Conservation (phyloP, 64 coral and sea anemone species). For the Montipora sp. region DNA sequence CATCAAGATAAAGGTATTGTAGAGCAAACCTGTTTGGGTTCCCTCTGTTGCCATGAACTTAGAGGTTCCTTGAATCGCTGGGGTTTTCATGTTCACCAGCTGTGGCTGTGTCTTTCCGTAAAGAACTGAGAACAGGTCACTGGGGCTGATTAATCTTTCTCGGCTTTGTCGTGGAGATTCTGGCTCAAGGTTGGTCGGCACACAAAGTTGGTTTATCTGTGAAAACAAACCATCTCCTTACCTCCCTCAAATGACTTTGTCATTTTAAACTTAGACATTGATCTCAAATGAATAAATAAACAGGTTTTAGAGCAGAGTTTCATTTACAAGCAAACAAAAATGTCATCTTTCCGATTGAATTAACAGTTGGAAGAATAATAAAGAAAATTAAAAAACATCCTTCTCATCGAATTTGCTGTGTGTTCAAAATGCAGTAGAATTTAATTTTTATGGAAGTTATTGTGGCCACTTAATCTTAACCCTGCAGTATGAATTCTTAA, state of each 20-base stretch:
- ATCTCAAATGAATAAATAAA: not conserved
- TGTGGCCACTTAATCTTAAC: not conserved
- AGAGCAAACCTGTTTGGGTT: not conserved
- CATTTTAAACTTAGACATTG: not conserved
- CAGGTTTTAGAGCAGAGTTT: not conserved
- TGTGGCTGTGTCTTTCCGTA: not conserved
- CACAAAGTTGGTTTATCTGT: conserved; percentile 18
- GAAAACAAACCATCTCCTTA: not conserved
- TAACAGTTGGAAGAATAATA: not conserved
- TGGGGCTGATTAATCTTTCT: not conserved
- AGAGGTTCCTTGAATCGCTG: too few relatives aligned
- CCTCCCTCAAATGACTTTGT: not conserved
- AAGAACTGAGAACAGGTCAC: conserved; percentile 23
- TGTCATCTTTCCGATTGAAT: not conserved
- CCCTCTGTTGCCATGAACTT: not conserved
- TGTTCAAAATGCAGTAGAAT: not conserved
- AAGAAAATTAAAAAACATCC: not conserved
- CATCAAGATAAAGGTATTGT: not conserved
- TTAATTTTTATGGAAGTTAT: not conserved
- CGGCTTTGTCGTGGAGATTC: not conserved
- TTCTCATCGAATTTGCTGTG: not conserved
- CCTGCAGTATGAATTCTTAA: not conserved
- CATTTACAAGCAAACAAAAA: not conserved
- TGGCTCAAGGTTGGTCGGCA: conserved; percentile 12
- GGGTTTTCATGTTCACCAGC: not conserved